Conservation (phyloP, 2,888 invertebrate genomes). For the Synergus itoensis region DNA sequence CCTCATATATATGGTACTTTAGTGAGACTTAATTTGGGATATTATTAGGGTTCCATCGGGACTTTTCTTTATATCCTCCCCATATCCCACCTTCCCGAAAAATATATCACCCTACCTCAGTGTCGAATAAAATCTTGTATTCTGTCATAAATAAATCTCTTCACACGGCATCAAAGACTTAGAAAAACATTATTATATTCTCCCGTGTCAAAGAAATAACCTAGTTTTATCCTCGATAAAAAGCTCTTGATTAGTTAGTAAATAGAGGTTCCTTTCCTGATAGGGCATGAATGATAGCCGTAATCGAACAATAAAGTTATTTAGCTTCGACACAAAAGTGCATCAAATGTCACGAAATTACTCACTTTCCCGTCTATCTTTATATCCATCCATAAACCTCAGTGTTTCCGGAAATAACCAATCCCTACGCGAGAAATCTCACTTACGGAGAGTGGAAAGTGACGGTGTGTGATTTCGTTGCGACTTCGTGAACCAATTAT, state of each 20-base stretch:
- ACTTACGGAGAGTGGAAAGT: background rate
- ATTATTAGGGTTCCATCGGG: too few relatives aligned
- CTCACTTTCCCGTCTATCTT: conserved; percentile 2
- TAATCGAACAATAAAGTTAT: conserved; percentile 15
- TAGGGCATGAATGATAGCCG: background rate
- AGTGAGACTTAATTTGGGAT: too few relatives aligned
- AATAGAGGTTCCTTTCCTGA: background rate
- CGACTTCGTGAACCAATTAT: conserved; percentile 29
- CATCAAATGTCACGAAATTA: background rate
- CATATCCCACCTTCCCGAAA: too few relatives aligned
- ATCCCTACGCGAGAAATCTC: background rate
- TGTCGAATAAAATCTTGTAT: background rate
- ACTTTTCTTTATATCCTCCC: too few relatives aligned
- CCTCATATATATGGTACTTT: too few relatives aligned
- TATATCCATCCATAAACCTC: conserved; percentile 3
- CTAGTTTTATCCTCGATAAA: background rate
- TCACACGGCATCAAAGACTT: background rate
- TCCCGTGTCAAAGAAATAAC: background rate
- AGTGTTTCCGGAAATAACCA: conserved; percentile 11
- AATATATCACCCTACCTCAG: too few relatives aligned
- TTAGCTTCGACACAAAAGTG: background rate
- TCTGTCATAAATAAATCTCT: background rate
- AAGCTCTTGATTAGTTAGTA: background rate
- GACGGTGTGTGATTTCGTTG: conserved; percentile 19
- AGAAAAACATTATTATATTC: background rate